Evolutionary conservation across 2,888 invertebrate species (phyloP).

Genomic region (Melinaea marsaeus): DNA sequence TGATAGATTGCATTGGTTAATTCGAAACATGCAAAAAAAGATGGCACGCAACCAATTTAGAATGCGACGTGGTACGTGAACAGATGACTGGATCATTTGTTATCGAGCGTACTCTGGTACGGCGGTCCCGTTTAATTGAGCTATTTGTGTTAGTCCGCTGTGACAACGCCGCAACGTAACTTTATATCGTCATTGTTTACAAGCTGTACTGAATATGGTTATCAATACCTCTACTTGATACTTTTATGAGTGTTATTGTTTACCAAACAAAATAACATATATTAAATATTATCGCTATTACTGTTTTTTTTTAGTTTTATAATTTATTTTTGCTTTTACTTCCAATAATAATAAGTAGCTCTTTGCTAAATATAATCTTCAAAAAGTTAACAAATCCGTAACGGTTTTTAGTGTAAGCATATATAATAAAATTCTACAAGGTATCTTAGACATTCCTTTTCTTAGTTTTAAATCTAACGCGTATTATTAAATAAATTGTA

Average conservation of each 20-base stretch:
- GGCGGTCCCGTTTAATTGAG: slow-evolving; percentile 65
- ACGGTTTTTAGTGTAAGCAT: too few species aligned
- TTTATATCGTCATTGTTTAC: slow-evolving; percentile 50
- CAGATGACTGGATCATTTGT: slow-evolving; percentile 56
- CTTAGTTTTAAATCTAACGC: too few species aligned
- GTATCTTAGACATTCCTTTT: too few species aligned
- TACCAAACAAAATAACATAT: not conserved
- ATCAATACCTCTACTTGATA: slow-evolving; percentile 10
- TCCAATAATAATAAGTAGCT: too few species aligned
- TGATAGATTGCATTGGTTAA: slow-evolving; percentile 45
- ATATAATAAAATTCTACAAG: too few species aligned
- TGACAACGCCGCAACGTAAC: slow-evolving; percentile 54
- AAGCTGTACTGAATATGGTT: slow-evolving; percentile 24
- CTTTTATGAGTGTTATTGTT: not conserved
- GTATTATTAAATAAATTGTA: too few species aligned
- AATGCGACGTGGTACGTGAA: slow-evolving; percentile 57
- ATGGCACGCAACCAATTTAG: slow-evolving; percentile 61
- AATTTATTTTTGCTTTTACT: too few species aligned
- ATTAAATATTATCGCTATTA: not conserved
- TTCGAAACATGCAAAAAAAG: slow-evolving; percentile 49
- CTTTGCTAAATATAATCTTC: too few species aligned
- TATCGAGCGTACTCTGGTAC: slow-evolving; percentile 47
- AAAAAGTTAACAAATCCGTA: too few species aligned
- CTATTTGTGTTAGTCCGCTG: slow-evolving; percentile 65
- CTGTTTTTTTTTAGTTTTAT: too few species aligned